A percentile compares a stretch with the other conserved stretches of the same genome.
Evolutionary conservation across 2,888 invertebrate species (phyloP).

Genomic region (Patella caerulea): DNA sequence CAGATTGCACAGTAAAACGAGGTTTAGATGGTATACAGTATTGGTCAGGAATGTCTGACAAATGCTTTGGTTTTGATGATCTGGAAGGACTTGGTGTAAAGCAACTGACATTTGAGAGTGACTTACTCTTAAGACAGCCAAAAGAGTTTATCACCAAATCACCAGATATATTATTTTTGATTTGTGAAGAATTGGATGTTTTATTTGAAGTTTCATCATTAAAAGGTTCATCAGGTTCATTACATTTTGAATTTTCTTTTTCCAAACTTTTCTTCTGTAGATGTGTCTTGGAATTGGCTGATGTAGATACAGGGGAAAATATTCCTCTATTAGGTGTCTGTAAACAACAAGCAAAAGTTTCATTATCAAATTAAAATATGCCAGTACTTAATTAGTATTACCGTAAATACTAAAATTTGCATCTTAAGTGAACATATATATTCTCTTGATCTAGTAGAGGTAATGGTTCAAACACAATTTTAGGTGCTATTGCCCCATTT

Average conservation of each 20-base stretch:
- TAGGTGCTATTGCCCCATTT: background rate
- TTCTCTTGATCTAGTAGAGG: no score
- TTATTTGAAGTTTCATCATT: background rate
- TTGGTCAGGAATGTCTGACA: background rate
- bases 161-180: background rate
- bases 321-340: no score
- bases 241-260: background rate
- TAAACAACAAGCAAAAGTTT: no score
- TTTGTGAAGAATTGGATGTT: background rate
- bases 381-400: background rate
- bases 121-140: background rate
- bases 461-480: background rate
- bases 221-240: background rate
- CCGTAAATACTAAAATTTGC: no score
- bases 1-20: background rate
- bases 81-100: background rate
- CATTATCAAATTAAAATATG: background rate
- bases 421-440: no score
- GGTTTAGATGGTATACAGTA: background rate
- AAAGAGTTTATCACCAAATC: background rate
- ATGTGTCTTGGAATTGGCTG: no score
- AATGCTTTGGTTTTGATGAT: background rate
- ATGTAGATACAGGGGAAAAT: no score
- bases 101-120: background rate
- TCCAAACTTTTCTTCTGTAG: no score